Evolutionary conservation across 2,888 invertebrate species (phyloP), one percentile per base, ranked within the genome.

Genomic region (Chrysotoxum bicinctum): DNA sequence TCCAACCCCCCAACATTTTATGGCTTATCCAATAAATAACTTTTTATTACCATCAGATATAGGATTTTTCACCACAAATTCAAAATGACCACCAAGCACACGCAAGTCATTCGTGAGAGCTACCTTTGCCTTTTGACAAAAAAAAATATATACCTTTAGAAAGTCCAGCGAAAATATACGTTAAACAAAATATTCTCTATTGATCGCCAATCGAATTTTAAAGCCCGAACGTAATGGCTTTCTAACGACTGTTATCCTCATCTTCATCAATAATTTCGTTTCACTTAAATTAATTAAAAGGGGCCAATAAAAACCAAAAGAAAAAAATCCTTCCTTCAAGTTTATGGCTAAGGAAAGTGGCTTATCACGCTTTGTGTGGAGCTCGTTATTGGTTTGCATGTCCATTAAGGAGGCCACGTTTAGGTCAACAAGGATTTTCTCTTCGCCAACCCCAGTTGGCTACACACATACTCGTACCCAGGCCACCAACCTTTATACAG

Each of bases 221-320:
- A 85, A 80, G 52, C 76, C 81, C 56, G 40, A 85, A 73, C 48
- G 64, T 85, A 73, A 85, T 80, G 54, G 50, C 62, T 69, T 76
- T 73, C 68, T 76, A 77, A 76, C 72, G 76, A 85, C 72, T 75
- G 43, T 54, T 68, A 68, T 76, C 72, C 75, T 40, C 80, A 72
- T 73, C 35, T 62, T 62, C 72, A 72, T 81, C 85, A 85, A 76
- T 81, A 77, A 85, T 80, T 81, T 73, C 73, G 62, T 52, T 85
- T 85, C 85, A 85, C 76, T 85, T 73, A 77, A 85, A 81, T 68
- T 81, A 85, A 85, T 85, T 85, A 85, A 81, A 50, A 68, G 45
- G 30, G 68, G 50, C 45, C 68, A 50, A 32, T 19, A 23, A 26
- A 56, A 40, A 40, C 2, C 23, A 58, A 21, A 7, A 12, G n/a